Evolutionary conservation across 2,113 vertebrate species (phyloP), one percentile per base, ranked within the genome.

Genomic region (Sorex araneus): DNA sequence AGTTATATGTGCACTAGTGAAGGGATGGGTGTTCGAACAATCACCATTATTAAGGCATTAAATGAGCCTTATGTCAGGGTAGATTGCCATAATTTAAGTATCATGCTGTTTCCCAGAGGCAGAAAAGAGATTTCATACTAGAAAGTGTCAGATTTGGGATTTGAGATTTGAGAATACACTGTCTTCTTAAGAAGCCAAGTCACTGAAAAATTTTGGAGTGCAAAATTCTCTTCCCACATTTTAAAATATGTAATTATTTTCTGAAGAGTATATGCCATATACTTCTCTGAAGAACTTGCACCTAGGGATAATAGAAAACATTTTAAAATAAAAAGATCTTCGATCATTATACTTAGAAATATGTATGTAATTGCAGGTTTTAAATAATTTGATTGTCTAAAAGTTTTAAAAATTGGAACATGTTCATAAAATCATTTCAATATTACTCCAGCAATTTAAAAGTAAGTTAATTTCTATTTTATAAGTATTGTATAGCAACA

Each of bases 211-310:
- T 40, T 40, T 40, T 40, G 40, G 40, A 40, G 4, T 40, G 40
- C 40, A 40, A 40, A 40, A 40, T 40, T 40, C 40, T 40, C 40
- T 40, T 7, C 7, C 40, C 40, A 40, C 40, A 40, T 40, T 40
- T 40, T 40, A 4, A 40, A 40, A 40, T 40, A 40, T 40, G 7
- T 40, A 40, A 40, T 40, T 40, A 70, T 36, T 74, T 84, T 84
- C 40, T 90, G 36, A 84, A 94, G 92, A 92, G 15, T 64, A 13
- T 74, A 71, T 87, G 18, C 45, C 78, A 69, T 81, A 74, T 32
- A 36, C 27, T 3, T 67, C 73, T 45, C 18, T 60, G 28, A 73
- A 90, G n/a, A 95, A 80, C 2, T 86, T 77, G 81, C 13, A 67
- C 11, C 36, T 89, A n/a, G 23, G 47, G 18, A 32, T 79, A 8